Base-by-base conservation (phyloP, 2,113 vertebrate genomes). In the Ancistrus triradiatus region DNA sequence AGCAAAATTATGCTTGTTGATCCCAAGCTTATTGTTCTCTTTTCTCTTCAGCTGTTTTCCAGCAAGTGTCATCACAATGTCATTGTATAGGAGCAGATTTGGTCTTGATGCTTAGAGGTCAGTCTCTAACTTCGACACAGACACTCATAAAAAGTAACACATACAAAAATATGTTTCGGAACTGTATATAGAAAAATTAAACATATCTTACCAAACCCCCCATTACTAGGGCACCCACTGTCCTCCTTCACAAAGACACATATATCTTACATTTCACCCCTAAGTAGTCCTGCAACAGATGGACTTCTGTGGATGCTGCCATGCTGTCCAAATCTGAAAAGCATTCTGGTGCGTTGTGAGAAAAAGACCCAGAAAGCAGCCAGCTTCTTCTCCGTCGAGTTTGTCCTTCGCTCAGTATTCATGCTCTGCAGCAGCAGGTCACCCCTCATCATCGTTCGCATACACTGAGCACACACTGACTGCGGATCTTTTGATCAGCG, bases 291-390 rank as follows among this genome's bases (percentile, higher is more conserved):
- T 31, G 76, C 78, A 0, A 80, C 77, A 1, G 84, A 87, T 22
- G 78, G 7, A 0, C 78, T 82, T 22, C 85, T 79, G 68, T 82
- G 84, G 75, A 85, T 81, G 66, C 69, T 50, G 0, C 73, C 66
- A 48, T 79, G 79, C 18, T 84, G 80, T 0, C 80, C 37, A 35
- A 77, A 66, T 74, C 76, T 78, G 62, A 87, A 80, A 59, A 83
- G 68, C 46, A 73, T 82, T 76, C 78, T 76, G 55, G 80, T 85
- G 69, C 80, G 70, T 56, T 78, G 62, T 24, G 81, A 82, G 69
- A 87, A 70, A 66, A 70, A 74, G 73, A 76, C 70, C 85, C 84
- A 85, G 69, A 87, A 85, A 46, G 81, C 80, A 60, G 82, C 70
- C 31, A 85, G 74, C 71, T 84, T 87, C 77, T 81, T 86, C 73